These are phyloP conservation scores for Nyctereutes procyonoides DNA, from an alignment of 2,113 vertebrate genomes.

Conservation along the genomic window DNA sequence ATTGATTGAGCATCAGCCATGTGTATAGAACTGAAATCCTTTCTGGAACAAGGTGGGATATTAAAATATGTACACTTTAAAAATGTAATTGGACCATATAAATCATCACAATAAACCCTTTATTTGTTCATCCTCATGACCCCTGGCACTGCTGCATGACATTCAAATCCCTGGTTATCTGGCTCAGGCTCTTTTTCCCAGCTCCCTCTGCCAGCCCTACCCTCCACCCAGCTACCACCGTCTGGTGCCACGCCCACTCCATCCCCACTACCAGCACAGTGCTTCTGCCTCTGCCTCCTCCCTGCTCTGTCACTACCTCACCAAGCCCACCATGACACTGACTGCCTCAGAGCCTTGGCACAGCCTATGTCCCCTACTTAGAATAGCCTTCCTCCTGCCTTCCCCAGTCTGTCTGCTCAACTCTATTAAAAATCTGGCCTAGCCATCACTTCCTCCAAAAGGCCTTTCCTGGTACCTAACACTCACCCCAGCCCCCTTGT, in stretches of 20 bases:
- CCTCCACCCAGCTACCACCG: not conserved
- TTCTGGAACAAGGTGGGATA: not conserved
- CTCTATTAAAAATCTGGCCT: not conserved
- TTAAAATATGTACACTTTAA: not conserved
- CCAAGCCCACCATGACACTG: not conserved
- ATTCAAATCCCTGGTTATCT: fast-evolving
- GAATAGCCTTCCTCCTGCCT: not conserved
- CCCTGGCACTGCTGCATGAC: fast-evolving
- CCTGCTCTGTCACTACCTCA: fast-evolving
- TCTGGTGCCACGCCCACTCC: fast-evolving
- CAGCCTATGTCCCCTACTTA: not conserved
- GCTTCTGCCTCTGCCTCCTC: fast-evolving
- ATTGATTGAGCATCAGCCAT: not conserved
- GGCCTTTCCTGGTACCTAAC: not conserved
- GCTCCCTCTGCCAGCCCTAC: fast-evolving
- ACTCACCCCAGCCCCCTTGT: not conserved
- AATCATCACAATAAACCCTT: not conserved
- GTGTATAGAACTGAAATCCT: not conserved
- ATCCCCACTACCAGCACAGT: not conserved
- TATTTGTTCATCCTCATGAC: fast-evolving
- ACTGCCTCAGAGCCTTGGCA: not conserved
- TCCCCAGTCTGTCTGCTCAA: not conserved
- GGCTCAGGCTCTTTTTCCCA: not conserved
- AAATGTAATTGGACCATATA: fast-evolving
- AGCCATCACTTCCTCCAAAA: not conserved